A percentile compares a stretch with the other conserved stretches of the same genome.
Conservation (phyloP, 1,140 invertebrate species). For the Hylaeus volcanicus region DNA sequence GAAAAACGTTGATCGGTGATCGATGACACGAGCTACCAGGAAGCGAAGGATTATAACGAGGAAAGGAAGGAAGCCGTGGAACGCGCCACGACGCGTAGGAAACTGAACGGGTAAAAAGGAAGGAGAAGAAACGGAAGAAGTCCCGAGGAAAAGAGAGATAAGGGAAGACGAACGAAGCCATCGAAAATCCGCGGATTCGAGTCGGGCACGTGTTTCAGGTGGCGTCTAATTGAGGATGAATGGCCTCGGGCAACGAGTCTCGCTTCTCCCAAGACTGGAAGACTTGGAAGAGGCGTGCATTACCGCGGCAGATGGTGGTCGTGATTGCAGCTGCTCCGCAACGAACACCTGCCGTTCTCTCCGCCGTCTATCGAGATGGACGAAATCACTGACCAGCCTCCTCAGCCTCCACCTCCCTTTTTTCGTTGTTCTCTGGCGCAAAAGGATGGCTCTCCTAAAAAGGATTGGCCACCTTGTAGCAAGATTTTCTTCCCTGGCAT, state of each 20-base stretch:
- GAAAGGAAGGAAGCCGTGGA: slow-evolving; percentile 21
- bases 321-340: slow-evolving; percentile 70
- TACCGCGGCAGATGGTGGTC: slow-evolving; percentile 69
- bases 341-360: slow-evolving; percentile 68
- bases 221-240: slow-evolving; percentile 64
- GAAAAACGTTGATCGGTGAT: slow-evolving; percentile 52
- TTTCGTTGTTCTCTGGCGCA: too few species aligned
- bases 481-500: not conserved
- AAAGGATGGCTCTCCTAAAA: not conserved
- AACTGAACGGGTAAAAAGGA: not conserved
- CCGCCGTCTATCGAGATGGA: slow-evolving; percentile 57
- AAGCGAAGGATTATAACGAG: slow-evolving; percentile 46
- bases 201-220: slow-evolving; percentile 68
- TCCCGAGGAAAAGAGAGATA: not conserved
- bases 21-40: slow-evolving; percentile 28
- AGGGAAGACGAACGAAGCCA: slow-evolving; percentile 31
- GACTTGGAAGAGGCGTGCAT: slow-evolving; percentile 60
- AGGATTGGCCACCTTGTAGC: slow-evolving; percentile 16
- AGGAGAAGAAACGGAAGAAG: not conserved
- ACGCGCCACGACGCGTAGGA: slow-evolving; percentile 2
- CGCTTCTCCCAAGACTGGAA: slow-evolving; percentile 42
- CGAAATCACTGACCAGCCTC: slow-evolving; percentile 61
- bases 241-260: slow-evolving; percentile 47
- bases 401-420: slow-evolving; percentile 4
- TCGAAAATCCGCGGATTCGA: slow-evolving; percentile 53